Conservation (phyloP, 2,797 vertebrate genomes). For the Micrastur ruficollis region DNA sequence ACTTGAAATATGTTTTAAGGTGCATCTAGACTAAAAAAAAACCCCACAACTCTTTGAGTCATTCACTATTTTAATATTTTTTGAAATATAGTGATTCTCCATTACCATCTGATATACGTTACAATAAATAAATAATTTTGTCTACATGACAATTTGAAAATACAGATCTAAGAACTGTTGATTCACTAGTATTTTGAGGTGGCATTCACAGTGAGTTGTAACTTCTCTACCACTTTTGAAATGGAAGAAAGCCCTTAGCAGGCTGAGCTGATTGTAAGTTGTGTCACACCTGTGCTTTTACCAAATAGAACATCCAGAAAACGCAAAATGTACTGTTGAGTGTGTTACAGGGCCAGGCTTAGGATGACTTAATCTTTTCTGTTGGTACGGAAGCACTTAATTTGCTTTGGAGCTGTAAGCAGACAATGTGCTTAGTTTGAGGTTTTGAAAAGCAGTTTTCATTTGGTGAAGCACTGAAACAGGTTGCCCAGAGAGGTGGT, state of each 20-base stretch:
- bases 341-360: not conserved
- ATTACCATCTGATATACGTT: not conserved
- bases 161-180: not conserved
- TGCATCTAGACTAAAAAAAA: not conserved
- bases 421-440: not conserved
- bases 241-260: not conserved
- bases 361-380: not conserved
- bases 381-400: not conserved
- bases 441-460: not conserved
- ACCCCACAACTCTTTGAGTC: accelerated
- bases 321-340: accelerated
- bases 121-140: not conserved
- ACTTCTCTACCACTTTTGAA: not conserved
- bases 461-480: not conserved
- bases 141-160: not conserved
- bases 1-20: not conserved
- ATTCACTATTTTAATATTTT: not conserved
- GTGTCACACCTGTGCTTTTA: not conserved
- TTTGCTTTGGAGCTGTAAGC: not conserved
- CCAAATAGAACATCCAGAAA: not conserved
- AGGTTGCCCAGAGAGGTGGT: not conserved
- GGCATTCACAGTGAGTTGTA: not conserved
- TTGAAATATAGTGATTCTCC: not conserved
- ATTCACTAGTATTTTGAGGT: not conserved
- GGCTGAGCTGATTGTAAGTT: not conserved